Evolutionary conservation across 2,888 invertebrate species (phyloP).

Genomic region (Coleophora flavipennella): DNA sequence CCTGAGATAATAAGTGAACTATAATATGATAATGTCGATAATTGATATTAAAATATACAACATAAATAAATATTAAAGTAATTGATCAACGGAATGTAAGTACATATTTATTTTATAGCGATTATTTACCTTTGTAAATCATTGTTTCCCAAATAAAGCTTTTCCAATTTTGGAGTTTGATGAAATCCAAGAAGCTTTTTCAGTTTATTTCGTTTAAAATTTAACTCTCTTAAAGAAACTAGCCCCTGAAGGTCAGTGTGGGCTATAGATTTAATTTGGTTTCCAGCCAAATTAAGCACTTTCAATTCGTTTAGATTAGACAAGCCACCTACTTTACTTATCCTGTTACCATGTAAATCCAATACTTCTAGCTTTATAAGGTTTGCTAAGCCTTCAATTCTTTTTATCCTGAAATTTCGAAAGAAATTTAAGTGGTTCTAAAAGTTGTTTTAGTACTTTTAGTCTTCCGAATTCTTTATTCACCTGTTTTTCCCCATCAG

Average conservation of each 20-base stretch:
- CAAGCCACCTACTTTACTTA: constrained; percentile 81
- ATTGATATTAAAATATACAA: background rate
- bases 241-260: constrained; percentile 85
- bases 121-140: constrained; percentile 70
- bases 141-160: constrained; percentile 88
- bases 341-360: constrained; percentile 94
- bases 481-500: constrained; percentile 93
- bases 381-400: constrained; percentile 82
- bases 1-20: too few species aligned
- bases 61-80: background rate
- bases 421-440: too few species aligned
- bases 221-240: constrained; percentile 85
- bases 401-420: constrained; percentile 75
- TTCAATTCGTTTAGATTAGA: constrained; percentile 82
- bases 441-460: too few species aligned
- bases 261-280: constrained; percentile 85
- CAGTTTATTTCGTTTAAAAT: constrained; percentile 88
- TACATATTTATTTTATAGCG: too few species aligned
- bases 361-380: constrained; percentile 87
- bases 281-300: constrained; percentile 94
- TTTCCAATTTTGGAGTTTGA: constrained; percentile 81
- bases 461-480: too few species aligned
- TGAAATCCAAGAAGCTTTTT: constrained; percentile 86
- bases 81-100: too few species aligned
- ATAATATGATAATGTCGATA: background rate